Percentiles rank a stretch among this genome's conserved stretches.
Conservation (phyloP, 1,140 invertebrate genomes). For the Hetaerina americana region DNA sequence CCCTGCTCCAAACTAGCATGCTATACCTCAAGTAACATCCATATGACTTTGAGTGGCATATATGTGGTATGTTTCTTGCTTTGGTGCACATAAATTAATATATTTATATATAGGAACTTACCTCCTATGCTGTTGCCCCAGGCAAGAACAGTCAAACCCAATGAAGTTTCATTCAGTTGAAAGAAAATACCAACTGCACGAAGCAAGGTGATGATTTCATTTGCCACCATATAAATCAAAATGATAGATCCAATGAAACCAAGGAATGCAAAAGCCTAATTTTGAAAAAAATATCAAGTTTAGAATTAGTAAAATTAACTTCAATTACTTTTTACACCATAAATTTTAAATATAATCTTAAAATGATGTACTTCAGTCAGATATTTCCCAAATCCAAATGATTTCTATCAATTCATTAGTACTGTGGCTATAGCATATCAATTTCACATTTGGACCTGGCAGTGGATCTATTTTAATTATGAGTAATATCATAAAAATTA, state of each 20-base stretch:
- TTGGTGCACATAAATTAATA: neutral
- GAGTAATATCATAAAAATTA: too few relatives aligned
- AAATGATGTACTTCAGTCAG: too few relatives aligned
- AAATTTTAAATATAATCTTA: too few relatives aligned
- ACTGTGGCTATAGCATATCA: too few relatives aligned
- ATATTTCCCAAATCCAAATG: too few relatives aligned
- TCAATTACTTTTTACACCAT: too few relatives aligned
- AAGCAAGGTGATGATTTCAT: slow-evolving; percentile 51
- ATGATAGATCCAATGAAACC: slow-evolving; percentile 48
- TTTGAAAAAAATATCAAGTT: neutral
- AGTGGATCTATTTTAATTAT: too few relatives aligned
- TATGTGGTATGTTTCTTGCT: neutral
- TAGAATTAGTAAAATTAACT: neutral
- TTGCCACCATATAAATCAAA: slow-evolving; percentile 51
- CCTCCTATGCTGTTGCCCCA: slow-evolving; percentile 59
- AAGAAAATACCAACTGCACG: slow-evolving; percentile 44
- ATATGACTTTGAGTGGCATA: neutral
- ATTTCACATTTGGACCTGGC: too few relatives aligned
- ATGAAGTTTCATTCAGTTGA: slow-evolving; percentile 45
- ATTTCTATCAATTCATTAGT: too few relatives aligned
- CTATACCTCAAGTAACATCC: neutral
- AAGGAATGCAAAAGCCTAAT: slow-evolving; percentile 41
- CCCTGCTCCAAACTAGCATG: too few relatives aligned
- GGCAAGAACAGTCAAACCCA: slow-evolving; percentile 54
- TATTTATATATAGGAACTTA: slow-evolving; percentile 24